Evolutionary conservation across 2,113 vertebrate genomes (phyloP).

Genomic region (Cathartes aura): DNA sequence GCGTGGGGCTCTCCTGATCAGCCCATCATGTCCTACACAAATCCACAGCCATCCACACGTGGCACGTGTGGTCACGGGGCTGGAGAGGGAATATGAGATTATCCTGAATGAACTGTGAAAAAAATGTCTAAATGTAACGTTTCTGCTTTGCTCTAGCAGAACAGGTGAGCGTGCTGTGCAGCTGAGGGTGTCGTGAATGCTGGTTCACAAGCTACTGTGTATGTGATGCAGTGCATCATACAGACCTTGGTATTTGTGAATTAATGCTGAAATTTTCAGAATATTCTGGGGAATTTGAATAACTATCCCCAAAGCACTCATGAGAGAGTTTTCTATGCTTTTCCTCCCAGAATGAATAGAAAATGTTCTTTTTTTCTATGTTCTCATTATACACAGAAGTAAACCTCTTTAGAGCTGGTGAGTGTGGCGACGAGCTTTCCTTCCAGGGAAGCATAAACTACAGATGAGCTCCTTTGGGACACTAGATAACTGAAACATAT

Average conservation of each 20-base stretch:
- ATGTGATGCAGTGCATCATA: neutral
- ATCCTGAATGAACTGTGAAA: neutral
- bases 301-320: neutral
- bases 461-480: neutral
- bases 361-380: neutral
- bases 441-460: neutral
- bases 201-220: neutral
- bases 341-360: neutral
- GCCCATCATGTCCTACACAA: neutral
- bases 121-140: accelerated
- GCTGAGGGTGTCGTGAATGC: neutral
- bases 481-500: neutral
- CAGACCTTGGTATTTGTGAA: neutral
- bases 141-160: neutral
- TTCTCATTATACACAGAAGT: neutral
- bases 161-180: neutral
- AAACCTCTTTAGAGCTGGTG: neutral
- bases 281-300: neutral
- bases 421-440: neutral
- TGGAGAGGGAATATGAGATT: neutral
- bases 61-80: neutral
- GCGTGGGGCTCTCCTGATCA: neutral
- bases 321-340: neutral
- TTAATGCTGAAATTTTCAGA: neutral
- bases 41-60: neutral